These are phyloP conservation scores for Hippasteria phrygiana DNA, from an alignment of 53 echinoderm and acorn worm genomes.

Conservation along the genomic window DNA sequence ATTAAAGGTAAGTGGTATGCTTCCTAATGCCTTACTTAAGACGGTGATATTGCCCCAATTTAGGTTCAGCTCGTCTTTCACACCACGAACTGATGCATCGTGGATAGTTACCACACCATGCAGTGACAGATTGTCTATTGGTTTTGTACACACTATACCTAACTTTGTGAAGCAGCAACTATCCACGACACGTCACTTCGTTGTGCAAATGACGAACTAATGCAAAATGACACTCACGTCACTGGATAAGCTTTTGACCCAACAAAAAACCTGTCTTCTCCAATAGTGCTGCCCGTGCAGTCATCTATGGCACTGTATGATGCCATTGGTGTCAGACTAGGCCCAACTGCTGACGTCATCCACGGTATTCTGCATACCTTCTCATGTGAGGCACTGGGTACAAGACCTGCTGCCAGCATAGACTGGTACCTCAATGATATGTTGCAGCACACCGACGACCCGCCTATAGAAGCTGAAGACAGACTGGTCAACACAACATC, in stretches of 20 bases:
- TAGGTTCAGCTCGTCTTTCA: no score
- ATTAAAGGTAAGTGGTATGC: not conserved
- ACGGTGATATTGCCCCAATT: not conserved
- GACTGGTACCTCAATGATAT: conserved; percentile 38
- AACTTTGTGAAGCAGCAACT: no score
- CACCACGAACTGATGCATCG: no score
- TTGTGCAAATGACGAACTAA: no score
- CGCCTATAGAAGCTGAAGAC: not conserved
- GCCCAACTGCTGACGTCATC: not conserved
- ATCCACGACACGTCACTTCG: no score
- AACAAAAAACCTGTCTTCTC: not conserved
- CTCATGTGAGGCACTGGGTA: not conserved
- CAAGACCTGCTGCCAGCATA: conserved; percentile 34
- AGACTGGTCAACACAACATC: conserved; percentile 18
- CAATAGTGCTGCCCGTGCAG: not conserved
- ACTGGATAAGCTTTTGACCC: no score
- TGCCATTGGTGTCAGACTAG: not conserved
- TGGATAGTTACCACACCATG: no score
- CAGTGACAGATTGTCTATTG: no score
- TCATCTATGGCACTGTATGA: conserved; percentile 4
- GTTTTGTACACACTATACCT: no score
- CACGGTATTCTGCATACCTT: not conserved
- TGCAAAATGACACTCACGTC: no score
- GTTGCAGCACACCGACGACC: not conserved
- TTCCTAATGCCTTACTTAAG: no score